Base-by-base conservation (phyloP, 2,888 invertebrate genomes). In the Melinaea menophilus region DNA sequence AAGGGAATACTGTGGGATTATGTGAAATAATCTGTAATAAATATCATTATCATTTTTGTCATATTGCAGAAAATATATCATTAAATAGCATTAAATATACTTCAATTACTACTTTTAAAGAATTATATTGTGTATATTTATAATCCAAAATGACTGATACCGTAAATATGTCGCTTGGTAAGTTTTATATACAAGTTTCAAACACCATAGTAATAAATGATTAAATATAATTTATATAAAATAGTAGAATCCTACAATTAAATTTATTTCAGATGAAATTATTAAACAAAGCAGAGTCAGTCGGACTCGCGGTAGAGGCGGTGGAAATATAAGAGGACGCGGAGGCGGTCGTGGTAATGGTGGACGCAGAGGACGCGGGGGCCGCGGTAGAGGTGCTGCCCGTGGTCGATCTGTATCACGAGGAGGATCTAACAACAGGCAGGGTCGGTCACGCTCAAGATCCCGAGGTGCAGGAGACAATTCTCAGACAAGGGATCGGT, bases 161-260 rank as follows among this genome's bases (percentile, higher is more conserved):
- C 33, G 82, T 88, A 13, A 86, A 88, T 77, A 87, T 89, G 88
- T 88, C 89, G 64, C 72, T 89, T 62, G 89, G 89, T 88, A 81
- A 81, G 83, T 64, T 46, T 58, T 59, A 45, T 47, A 69, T 46
- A 66, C 58, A 62, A 54, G 56, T 63, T 48, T 62, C 13, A 41
- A 55, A 51, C 56, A 46, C 22, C 33, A 22, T 5, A 35, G 46
- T 47, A 11, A 35, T n/a, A 13, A 31, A 54, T 35, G 54, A 31
- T 48, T 55, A 12, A 41, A 12, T 5, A 48, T 9, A 33, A 5
- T 58, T 31, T 47, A 34, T 47, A 34, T n/a, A 51, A 45, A 12
- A 9, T 9, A 41, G 7, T 41, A 9, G 9, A 41, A 9, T 37
- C 4, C 9, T 9, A 5, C 11, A 41, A 41, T 3, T 2, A 41